Conservation (phyloP, 1,140 invertebrate genomes). For the Drosophila micromelanica region DNA sequence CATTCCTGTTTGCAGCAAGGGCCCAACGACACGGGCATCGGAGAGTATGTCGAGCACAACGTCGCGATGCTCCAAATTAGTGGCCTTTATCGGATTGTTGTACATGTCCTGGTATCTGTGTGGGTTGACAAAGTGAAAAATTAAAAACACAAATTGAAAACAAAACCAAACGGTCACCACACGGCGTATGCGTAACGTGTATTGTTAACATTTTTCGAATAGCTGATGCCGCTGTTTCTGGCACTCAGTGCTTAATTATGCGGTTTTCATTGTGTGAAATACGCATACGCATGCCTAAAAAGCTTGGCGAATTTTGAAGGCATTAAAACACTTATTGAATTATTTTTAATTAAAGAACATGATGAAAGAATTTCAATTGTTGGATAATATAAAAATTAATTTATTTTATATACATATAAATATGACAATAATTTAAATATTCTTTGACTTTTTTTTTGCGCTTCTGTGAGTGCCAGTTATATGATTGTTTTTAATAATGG, state of each 20-base stretch:
- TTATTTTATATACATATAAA: no score
- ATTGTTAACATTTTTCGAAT: constrained; percentile 62
- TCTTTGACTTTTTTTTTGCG: no score
- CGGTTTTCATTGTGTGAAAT: constrained; percentile 34
- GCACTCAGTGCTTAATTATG: constrained; percentile 57
- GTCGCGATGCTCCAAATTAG: constrained; percentile 89
- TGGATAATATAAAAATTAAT: no score
- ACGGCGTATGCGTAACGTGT: constrained; percentile 65
- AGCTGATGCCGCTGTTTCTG: constrained; percentile 27
- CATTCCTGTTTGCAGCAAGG: constrained; percentile 89
- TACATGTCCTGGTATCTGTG: constrained; percentile 86
- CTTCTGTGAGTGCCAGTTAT: no score
- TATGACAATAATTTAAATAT: no score
- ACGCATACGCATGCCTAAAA: neutral
- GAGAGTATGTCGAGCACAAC: constrained; percentile 94
- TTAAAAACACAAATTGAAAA: neutral
- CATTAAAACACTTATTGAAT: no score
- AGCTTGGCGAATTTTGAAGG: neutral
- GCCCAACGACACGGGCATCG: constrained; percentile 92
- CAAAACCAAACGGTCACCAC: constrained; percentile 21
- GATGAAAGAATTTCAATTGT: no score
- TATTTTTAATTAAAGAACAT: no score
- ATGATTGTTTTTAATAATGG: no score
- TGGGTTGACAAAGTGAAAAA: constrained; percentile 6
- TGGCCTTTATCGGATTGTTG: constrained; percentile 87